Percentiles rank a stretch among this genome's conserved stretches.
phyloP scores from a whole-genome alignment of 2,797 vertebrate species.

The Pyrocephalus nanus region DNA sequence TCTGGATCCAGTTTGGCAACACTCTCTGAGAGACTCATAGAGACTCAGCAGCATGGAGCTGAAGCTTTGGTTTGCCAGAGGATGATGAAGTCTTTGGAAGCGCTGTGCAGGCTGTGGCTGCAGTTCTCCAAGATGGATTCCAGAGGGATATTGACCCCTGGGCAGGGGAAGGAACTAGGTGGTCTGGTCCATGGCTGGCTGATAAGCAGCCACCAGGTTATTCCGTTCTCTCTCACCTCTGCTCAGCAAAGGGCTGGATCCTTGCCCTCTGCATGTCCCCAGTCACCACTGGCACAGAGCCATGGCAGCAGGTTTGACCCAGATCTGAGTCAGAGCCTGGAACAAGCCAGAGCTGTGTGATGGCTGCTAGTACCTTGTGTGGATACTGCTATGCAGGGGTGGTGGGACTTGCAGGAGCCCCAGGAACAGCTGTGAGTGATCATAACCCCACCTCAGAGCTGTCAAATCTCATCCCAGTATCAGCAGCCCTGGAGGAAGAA shows the following conservation, averaged over 20 bases:
- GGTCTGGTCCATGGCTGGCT: background rate
- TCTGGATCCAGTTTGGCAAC: background rate
- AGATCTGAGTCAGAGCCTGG: background rate
- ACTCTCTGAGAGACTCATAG: background rate
- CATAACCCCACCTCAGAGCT: fast-evolving
- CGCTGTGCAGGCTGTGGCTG: background rate
- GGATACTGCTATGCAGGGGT: background rate
- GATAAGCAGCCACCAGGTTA: background rate
- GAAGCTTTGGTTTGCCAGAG: background rate
- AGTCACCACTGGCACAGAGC: fast-evolving
- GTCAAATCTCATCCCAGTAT: fast-evolving
- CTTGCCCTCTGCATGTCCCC: fast-evolving
- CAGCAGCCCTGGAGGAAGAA: background rate
- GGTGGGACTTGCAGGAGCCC: background rate
- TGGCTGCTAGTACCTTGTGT: background rate
- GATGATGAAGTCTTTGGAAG: background rate
- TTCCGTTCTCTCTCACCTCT: background rate
- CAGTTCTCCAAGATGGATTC: background rate
- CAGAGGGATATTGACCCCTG: background rate
- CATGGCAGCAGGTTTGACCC: background rate
- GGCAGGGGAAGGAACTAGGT: background rate
- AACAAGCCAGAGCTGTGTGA: background rate
- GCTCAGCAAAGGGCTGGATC: fast-evolving
- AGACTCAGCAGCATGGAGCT: background rate
- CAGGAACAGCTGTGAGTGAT: fast-evolving